Base-by-base conservation (phyloP, 2,888 invertebrate genomes). In the Andrena camellia region DNA sequence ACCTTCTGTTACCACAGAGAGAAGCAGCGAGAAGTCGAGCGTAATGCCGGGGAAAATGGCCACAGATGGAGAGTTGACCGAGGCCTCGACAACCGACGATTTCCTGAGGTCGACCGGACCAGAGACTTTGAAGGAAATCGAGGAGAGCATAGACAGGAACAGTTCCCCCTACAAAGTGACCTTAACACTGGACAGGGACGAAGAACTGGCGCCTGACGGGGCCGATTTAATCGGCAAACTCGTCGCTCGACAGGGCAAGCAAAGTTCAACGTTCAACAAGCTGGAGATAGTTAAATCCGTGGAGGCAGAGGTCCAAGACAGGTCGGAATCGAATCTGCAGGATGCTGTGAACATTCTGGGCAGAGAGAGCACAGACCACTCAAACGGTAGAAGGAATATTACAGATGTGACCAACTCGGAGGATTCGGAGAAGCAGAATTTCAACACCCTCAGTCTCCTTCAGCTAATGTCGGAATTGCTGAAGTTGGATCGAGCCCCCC, bases 161-260 rank as follows among this genome's bases (percentile, higher is more conserved):
- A 89, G 89, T 48, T 87, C 91, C 2, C 92, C 93, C 0, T 88
- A 89, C 20, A 86, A 90, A 57, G 79, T 92, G 0, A 88, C 90
- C 0, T n/a, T 92, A n/a, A 78, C 87, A 0, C 73, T 92, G n/a
- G 87, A 89, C 10, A 84, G 73, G 7, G 73, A 87, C 8, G 77
- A 74, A 72, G 62, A 72, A 26, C 35, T 77, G n/a, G 20, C 63
- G 1, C n/a, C 86, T 0, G 68, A 8, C 0, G 63, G 35, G 7
- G 73, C 57, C 0, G 85, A 83, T 13, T 33, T 88, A 0, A 86
- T 91, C 26, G 77, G 83, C 31, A 86, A 86, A 72, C 68, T 92
- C 3, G 86, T 91, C 17, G 60, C 69, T 7, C 84, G 89, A 10
- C 86, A 88, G 6, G 62, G 7, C 0, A 85, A 84, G 20, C 42